A percentile compares a stretch with the other conserved stretches of the same genome.
These are phyloP conservation scores for Nansenia antarctica DNA, from an alignment of 2,113 vertebrate genomes.

Conservation along the genomic window DNA sequence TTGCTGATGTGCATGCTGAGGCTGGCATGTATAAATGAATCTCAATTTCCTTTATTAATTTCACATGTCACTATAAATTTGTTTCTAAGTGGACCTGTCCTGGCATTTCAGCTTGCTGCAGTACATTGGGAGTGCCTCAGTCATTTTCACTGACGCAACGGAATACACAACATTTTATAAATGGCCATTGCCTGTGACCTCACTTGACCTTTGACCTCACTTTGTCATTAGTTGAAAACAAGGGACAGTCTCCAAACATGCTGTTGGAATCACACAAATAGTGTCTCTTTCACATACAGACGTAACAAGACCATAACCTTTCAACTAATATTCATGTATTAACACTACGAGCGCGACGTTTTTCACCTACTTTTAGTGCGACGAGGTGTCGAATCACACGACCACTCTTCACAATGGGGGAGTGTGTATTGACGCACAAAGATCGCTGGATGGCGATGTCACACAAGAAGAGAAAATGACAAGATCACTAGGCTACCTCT, in stretches of 20 bases:
- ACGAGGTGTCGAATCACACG: too few species aligned
- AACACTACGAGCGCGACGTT: too few species aligned
- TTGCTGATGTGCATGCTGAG: constrained; percentile 76
- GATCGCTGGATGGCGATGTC: too few species aligned
- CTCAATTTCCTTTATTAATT: constrained; percentile 87
- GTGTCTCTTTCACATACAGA: not conserved
- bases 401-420: too few species aligned
- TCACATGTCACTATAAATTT: constrained; percentile 73
- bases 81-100: constrained; percentile 74
- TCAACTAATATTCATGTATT: not conserved
- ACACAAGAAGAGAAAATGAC: too few species aligned
- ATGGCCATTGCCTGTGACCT: constrained; percentile 3
- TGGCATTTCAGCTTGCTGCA: constrained; percentile 48
- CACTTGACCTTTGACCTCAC: constrained; percentile 26
- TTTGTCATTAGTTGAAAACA: not conserved
- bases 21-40: constrained; percentile 78
- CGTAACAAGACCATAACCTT: not conserved
- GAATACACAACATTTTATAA: constrained; percentile 6
- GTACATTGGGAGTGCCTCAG: constrained; percentile 33
- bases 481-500: too few species aligned
- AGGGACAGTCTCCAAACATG: not conserved
- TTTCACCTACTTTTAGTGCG: too few species aligned
- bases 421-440: too few species aligned
- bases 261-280: not conserved
- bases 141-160: constrained; percentile 5